Evolutionary conservation across 2,888 invertebrate species (phyloP).

Genomic region (Apamea anceps): DNA sequence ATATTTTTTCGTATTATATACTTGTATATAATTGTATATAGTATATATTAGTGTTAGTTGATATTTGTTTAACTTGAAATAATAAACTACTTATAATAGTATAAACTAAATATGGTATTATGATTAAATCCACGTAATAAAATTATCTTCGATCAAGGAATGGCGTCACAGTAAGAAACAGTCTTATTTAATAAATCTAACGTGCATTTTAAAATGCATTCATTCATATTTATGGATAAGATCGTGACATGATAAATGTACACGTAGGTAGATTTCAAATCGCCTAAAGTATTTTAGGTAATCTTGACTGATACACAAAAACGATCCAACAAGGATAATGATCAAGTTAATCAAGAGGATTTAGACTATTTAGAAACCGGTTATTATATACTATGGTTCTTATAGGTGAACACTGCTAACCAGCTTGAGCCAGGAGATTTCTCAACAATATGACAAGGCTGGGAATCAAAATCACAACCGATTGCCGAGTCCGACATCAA

Average conservation of each 20-base stretch:
- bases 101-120: not conserved
- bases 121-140: not conserved
- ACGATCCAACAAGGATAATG: not conserved
- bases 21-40: too few relatives aligned
- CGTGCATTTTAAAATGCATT: constrained; percentile 13
- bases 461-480: not conserved
- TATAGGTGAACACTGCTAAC: not conserved
- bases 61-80: too few relatives aligned
- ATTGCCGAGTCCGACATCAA: not conserved
- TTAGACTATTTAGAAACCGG: not conserved
- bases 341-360: not conserved
- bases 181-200: constrained; percentile 23
- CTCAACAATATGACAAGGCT: too few relatives aligned
- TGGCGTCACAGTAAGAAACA: constrained; percentile 9
- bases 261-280: not conserved
- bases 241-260: constrained; percentile 18
- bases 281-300: not conserved
- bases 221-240: constrained; percentile 32
- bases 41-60: too few relatives aligned
- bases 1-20: too few relatives aligned
- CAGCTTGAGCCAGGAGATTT: not conserved
- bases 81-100: not conserved
- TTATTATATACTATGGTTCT: not conserved
- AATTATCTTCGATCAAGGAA: constrained; percentile 16
- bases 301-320: constrained; percentile 13